A percentile compares a stretch with the other conserved stretches of the same genome.
Conservation (phyloP, 92 coral and sea anemone species). For the Bergia sp. region DNA sequence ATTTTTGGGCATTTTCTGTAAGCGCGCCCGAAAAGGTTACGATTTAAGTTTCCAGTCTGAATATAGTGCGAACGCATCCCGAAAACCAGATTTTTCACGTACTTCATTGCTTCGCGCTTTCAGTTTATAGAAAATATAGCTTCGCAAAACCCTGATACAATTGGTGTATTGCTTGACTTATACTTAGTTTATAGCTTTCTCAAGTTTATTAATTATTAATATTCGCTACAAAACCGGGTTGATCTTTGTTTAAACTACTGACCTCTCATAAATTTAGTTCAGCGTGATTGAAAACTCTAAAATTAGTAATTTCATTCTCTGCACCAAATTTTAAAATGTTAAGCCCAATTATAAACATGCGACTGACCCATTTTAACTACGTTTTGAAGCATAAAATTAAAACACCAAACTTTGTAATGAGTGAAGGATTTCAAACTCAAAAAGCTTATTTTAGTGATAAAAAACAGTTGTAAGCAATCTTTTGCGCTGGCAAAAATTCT, state of each 20-base stretch:
- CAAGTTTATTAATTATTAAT: constrained; percentile 3
- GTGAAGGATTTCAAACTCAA: constrained; percentile 25
- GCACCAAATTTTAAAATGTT: constrained; percentile 23
- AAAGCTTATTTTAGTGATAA: constrained; percentile 21
- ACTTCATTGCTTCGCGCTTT: constrained; percentile 16
- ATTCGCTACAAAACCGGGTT: constrained; percentile 11
- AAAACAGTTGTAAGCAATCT: constrained; percentile 16
- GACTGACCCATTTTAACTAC: background rate
- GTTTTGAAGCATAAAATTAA: constrained; percentile 23
- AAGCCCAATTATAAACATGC: constrained; percentile 22
- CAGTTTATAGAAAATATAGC: constrained; percentile 3
- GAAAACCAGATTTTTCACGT: constrained; percentile 14
- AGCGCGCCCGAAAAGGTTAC: constrained; percentile 9
- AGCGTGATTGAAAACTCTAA: constrained; percentile 1
- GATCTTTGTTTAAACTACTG: constrained; percentile 27
- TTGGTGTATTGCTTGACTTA: constrained; percentile 16
- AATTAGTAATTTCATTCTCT: constrained; percentile 19
- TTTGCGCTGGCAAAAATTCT: constrained; percentile 6
- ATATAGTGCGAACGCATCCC: constrained; percentile 21
- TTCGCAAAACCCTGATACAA: constrained; percentile 14
- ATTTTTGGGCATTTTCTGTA: constrained; percentile 10
- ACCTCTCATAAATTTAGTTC: constrained; percentile 21
- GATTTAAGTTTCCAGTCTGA: constrained; percentile 16
- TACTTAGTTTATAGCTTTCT: constrained; percentile 30
- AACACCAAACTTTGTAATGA: constrained; percentile 23